phyloP scores from a whole-genome alignment of 2,797 vertebrate genomes.

The Cyclopterus lumpus region DNA sequence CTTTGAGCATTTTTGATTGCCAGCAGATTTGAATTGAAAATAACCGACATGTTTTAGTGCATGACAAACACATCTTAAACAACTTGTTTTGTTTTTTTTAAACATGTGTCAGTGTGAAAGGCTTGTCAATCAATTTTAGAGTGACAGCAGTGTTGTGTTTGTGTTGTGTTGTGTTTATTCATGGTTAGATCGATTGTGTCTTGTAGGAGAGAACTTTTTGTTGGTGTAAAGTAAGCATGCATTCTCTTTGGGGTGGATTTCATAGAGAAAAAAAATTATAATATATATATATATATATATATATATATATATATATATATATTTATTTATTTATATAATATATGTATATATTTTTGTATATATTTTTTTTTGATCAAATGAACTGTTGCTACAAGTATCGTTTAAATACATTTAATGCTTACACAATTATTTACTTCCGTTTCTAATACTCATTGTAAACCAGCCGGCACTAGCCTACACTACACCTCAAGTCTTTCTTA shows the following conservation, averaged over 20 bases:
- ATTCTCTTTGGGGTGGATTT: background rate
- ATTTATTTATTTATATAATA: too few relatives aligned
- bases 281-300: background rate
- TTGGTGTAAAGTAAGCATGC: background rate
- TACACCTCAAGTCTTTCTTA: background rate
- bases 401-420: background rate
- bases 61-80: background rate
- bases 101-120: background rate
- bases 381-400: background rate
- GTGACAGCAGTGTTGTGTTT: slow-evolving; percentile 8
- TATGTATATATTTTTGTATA: too few relatives aligned
- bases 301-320: background rate
- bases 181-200: background rate
- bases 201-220: background rate
- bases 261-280: too few relatives aligned
- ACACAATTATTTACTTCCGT: background rate
- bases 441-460: background rate
- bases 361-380: background rate
- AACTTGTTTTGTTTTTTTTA: background rate
- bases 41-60: background rate
- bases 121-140: slow-evolving; percentile 3
- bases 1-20: background rate
- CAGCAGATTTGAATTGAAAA: background rate
- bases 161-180: background rate
- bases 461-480: background rate